Base-by-base conservation (phyloP, 2,888 invertebrate genomes). In the Caradrina clavipalpis region DNA sequence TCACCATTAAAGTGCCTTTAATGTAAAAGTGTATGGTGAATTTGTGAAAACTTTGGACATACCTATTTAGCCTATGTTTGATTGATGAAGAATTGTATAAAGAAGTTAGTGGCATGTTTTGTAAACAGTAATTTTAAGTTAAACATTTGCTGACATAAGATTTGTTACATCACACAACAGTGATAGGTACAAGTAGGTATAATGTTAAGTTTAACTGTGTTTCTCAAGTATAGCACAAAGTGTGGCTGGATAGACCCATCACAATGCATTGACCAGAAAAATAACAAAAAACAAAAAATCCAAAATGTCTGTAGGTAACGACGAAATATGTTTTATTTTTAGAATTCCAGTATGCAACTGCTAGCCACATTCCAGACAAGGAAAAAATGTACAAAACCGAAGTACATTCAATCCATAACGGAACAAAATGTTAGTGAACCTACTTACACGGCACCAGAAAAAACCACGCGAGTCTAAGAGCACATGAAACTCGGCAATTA, bases 401-500 rank as follows among this genome's bases (percentile, higher is more conserved):
- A 68, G 39, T 58, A 39, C 50, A 69, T 72, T 67, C 49, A 22
- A 54, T 63, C 63, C 66, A 61, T 76, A 81, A 73, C 78, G 75
- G 75, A 72, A 73, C 69, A 65, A 71, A 77, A 78, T 69, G 68
- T 57, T 39, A 63, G 55, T 64, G 59, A 69, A 71, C 50, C 70
- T 66, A 70, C 63, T 57, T 64, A 50, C 55, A 6, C n/a, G 26
- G 7, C 55, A 59, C 13, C n/a, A 68, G 58, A 78, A 73, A 78
- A 69, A 68, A 76, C 60, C 65, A 84, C 70, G 73, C 78, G 55
- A 76, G 47, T 69, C 71, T 75, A 55, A 63, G 62, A 74, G 60
- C 71, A 76, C 69, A 80, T 79, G 56, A 79, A 87, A 81, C 80
- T 81, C 75, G 56, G 80, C 81, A 87, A 89, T 88, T 86, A 88